Base-by-base conservation (phyloP, 2,113 vertebrate genomes). In the Chiloscyllium plagiosum region DNA sequence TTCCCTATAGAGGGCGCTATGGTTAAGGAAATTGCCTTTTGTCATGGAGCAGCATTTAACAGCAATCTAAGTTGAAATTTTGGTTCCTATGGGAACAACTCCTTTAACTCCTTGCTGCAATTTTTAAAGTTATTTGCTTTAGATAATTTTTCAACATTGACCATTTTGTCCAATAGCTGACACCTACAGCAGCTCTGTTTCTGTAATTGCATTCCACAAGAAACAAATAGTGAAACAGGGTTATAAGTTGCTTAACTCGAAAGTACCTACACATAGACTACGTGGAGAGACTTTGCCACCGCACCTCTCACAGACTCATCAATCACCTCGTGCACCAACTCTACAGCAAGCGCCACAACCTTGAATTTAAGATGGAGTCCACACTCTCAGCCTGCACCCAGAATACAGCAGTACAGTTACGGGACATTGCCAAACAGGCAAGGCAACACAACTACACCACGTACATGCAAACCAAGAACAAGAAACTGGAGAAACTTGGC, bases 1-100 rank as follows among this genome's bases (percentile, higher is more conserved):
- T 70, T 94, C 24, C 72, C 94, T 95, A 26, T 52, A 95, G 94
- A 95, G 94, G 94, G 69, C 33, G 94, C 69, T 95, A 24, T 47
- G 68, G 70, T 47, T 72, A 66, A 94, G 68, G 65, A 70, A 94
- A 94, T 70, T 94, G 68, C 42, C 33, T 22, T 37, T 20, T 70
- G 20, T 10, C 19, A 0, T 50, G 42, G 2, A 70, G 42, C 68
- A 26, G 12, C 50, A 19, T 69, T 47, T 24, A 50, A 61, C 8
- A n/a, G 13, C 86, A 83, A 83, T 47, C 37, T 22, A 42, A 22
- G 37, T 61, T 61, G 7, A 61, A 12, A 61, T 61, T 8, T 10
- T 90, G 50, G 29, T 61, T n/a, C 26, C 33, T 6, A 90, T 33
- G 3, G n/a, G 22, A 29, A 2, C 20, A 8, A 4, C 20, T 87